Conservation (phyloP, 2,113 vertebrate genomes). For the Rattus rattus region DNA sequence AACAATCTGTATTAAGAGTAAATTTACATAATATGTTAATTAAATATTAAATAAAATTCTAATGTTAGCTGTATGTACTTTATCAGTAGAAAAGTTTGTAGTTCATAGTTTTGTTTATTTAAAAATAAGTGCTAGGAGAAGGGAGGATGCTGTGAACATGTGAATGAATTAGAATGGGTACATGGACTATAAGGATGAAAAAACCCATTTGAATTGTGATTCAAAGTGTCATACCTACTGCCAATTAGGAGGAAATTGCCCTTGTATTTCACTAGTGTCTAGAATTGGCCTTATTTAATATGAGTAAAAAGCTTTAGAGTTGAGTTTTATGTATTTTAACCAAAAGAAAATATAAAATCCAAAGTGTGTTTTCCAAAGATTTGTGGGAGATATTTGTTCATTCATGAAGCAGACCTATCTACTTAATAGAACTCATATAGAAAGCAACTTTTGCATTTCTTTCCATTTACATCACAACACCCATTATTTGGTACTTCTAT, state of each 20-base stretch:
- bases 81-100: neutral
- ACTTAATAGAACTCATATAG: neutral
- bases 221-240: neutral
- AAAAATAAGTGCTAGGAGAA: neutral
- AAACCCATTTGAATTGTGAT: constrained; percentile 28
- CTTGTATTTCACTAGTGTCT: constrained; percentile 18
- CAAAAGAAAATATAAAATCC: constrained; percentile 38
- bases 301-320: neutral
- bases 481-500: neutral
- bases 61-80: constrained; percentile 5
- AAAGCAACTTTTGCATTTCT: neutral
- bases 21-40: constrained; percentile 18
- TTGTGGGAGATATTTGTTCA: neutral
- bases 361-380: constrained; percentile 21
- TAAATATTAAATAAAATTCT: neutral
- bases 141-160: neutral
- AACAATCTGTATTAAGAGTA: constrained; percentile 29
- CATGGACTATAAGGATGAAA: neutral
- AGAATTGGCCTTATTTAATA: neutral
- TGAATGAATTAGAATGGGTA: neutral
- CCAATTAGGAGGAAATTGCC: neutral
- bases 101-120: constrained; percentile 13
- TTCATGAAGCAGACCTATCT: neutral
- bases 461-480: constrained; percentile 20
- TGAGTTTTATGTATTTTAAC: constrained; percentile 21